Conservation (phyloP, 2,113 vertebrate species). For the Semnornis frantzii region DNA sequence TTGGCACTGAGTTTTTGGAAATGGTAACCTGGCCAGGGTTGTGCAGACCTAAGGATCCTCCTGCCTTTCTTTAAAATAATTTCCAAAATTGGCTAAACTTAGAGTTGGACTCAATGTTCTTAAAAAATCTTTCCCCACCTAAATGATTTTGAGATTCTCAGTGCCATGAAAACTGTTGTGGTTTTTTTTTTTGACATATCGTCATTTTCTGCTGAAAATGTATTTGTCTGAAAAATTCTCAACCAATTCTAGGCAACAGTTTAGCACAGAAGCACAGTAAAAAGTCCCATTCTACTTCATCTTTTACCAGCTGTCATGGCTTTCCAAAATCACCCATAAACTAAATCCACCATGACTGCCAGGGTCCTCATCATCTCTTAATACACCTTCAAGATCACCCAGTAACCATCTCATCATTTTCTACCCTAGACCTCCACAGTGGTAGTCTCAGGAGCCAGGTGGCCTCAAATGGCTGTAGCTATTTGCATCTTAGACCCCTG, state of each 20-base stretch:
- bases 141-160: neutral
- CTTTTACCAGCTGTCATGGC: neutral
- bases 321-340: neutral
- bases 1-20: neutral
- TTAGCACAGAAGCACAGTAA: rapidly evolving
- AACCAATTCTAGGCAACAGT: neutral
- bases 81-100: neutral
- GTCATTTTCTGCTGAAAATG: neutral
- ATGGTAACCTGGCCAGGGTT: neutral
- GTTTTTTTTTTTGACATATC: neutral
- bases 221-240: neutral
- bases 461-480: neutral
- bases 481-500: neutral
- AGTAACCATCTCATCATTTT: neutral
- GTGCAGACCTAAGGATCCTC: neutral
- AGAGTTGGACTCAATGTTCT: neutral
- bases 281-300: neutral
- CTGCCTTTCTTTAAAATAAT: neutral
- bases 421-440: neutral
- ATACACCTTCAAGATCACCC: neutral
- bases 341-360: neutral
- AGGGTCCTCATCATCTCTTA: neutral
- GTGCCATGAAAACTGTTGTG: neutral
- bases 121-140: neutral
- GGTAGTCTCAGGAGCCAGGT: neutral